Percentiles rank a stretch among this genome's conserved stretches.
Conservation (phyloP, 2,113 vertebrate genomes). For the Lophura nycthemera region DNA sequence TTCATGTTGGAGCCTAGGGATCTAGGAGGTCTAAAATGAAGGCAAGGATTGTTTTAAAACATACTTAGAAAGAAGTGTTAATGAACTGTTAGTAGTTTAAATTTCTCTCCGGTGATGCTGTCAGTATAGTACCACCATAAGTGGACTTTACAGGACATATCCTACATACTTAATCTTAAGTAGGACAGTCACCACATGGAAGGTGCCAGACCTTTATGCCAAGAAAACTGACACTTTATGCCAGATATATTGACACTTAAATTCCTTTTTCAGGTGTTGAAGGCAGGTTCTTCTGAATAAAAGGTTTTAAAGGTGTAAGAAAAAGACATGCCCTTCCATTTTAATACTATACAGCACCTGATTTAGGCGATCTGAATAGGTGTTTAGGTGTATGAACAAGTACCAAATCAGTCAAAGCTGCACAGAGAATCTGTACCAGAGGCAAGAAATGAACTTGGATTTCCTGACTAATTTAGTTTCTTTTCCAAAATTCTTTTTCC, state of each 20-base stretch:
- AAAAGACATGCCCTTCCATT: background rate
- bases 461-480: background rate
- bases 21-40: rapidly evolving
- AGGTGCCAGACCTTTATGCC: background rate
- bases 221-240: background rate
- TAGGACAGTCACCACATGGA: background rate
- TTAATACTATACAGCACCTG: background rate
- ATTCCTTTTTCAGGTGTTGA: background rate
- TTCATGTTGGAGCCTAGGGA: background rate
- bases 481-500: background rate
- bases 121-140: background rate
- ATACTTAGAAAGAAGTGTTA: background rate
- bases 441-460: background rate
- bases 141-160: background rate
- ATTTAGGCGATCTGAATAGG: background rate
- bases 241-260: background rate
- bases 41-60: background rate
- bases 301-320: background rate
- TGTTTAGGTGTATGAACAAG: background rate
- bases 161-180: background rate
- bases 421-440: background rate
- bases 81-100: background rate
- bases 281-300: background rate
- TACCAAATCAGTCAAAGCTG: background rate
- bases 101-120: background rate